phyloP scores from a whole-genome alignment of 2,797 vertebrate genomes.

The Notolepis coatsorum region DNA sequence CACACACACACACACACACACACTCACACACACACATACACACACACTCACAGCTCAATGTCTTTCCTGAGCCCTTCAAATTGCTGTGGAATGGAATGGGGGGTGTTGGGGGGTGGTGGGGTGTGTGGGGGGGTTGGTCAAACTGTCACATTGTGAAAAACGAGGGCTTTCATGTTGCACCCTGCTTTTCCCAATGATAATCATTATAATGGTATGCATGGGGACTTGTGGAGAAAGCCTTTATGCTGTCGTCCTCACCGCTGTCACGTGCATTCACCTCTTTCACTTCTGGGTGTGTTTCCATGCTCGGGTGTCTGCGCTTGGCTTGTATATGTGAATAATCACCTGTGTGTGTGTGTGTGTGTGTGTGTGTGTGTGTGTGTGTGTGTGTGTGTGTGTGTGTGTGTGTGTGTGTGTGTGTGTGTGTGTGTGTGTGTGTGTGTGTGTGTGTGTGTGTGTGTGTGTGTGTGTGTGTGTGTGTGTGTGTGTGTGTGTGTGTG shows the following conservation, averaged over 20 bases:
- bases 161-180: background rate
- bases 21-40: background rate
- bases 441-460: background rate
- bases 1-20: background rate
- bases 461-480: background rate
- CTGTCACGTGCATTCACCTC: too few relatives aligned
- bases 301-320: too few relatives aligned
- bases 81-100: background rate
- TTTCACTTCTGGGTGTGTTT: too few relatives aligned
- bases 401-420: background rate
- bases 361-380: background rate
- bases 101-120: background rate
- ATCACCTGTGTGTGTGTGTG: constrained; percentile 1
- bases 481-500: background rate
- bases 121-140: background rate
- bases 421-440: constrained; percentile 1
- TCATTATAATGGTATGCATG: background rate
- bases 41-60: background rate
- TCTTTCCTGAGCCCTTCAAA: background rate
- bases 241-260: too few relatives aligned
- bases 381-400: background rate
- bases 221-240: background rate
- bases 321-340: too few relatives aligned
- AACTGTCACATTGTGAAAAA: constrained; percentile 9
- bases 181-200: background rate